A percentile compares a stretch with the other conserved stretches of the same genome.
phyloP scores from a whole-genome alignment of 2,888 invertebrate species.

The Therioaphis trifolii region DNA sequence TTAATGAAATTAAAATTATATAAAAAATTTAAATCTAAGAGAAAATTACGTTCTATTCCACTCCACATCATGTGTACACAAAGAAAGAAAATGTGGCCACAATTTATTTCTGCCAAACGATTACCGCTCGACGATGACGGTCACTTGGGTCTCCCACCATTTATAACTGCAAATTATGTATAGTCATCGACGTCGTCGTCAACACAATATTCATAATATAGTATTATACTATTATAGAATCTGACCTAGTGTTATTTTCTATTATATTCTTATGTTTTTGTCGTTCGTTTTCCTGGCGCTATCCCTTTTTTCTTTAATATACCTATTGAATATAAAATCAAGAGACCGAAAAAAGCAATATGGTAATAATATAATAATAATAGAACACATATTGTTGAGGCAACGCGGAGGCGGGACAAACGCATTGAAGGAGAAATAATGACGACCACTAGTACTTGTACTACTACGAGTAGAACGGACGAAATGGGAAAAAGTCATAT shows the following conservation, averaged over 20 bases:
- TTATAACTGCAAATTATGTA: background rate
- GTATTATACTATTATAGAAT: background rate
- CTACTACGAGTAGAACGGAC: background rate
- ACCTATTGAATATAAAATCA: background rate
- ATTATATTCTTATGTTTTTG: background rate
- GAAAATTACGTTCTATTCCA: background rate
- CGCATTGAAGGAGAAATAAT: constrained; percentile 26
- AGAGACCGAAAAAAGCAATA: background rate
- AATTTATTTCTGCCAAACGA: background rate
- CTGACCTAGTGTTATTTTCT: constrained; percentile 38
- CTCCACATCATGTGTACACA: background rate
- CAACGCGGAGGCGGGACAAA: background rate
- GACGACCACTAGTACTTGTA: background rate
- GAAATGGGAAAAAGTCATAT: constrained; percentile 34
- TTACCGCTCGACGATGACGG: background rate
- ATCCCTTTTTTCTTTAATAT: background rate
- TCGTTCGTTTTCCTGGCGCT: constrained; percentile 13
- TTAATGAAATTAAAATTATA: background rate
- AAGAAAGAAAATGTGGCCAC: background rate
- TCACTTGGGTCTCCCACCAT: background rate
- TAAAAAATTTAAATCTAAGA: background rate
- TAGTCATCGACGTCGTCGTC: background rate
- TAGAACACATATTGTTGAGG: background rate
- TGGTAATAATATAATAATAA: background rate
- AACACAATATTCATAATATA: background rate